These are phyloP conservation scores for Celastrina argiolus DNA, from an alignment of 2,888 invertebrate species.

Conservation along the genomic window DNA sequence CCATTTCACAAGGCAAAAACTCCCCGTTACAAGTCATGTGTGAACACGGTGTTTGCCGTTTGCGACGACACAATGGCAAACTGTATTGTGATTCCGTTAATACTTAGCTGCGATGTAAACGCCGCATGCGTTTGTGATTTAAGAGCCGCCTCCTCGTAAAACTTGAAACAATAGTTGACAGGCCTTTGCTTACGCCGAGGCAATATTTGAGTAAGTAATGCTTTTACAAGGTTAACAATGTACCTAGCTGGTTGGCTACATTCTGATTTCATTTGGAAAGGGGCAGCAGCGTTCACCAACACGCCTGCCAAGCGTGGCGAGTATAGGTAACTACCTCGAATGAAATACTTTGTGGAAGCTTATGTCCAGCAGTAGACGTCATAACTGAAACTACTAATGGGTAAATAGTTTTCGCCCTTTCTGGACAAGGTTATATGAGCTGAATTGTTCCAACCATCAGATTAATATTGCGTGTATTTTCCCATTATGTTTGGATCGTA, in stretches of 20 bases:
- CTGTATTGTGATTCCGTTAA: conserved; percentile 17
- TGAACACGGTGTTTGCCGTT: conserved; percentile 2
- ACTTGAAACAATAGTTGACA: not conserved
- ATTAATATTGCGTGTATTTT: not conserved
- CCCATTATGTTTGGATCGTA: not conserved
- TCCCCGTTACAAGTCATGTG: conserved; percentile 10
- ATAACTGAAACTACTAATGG: too few relatives aligned
- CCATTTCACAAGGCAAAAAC: conserved; percentile 15
- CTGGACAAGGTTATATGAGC: not conserved
- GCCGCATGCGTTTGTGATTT: conserved; percentile 8
- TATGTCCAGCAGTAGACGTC: too few relatives aligned
- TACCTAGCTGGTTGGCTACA: not conserved
- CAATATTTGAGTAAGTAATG: not conserved
- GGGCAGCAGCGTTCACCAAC: too few relatives aligned
- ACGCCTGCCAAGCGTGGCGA: too few relatives aligned
- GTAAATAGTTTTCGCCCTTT: not conserved
- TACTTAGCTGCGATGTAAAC: not conserved
- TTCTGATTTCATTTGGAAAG: too few relatives aligned
- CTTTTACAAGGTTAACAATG: not conserved
- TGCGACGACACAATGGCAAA: conserved; percentile 5
- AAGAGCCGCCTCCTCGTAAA: not conserved
- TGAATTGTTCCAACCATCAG: too few relatives aligned
- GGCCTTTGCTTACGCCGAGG: not conserved
- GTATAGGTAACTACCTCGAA: not conserved
- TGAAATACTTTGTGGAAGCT: too few relatives aligned